These are phyloP conservation scores for Manis pentadactyla DNA, from an alignment of 2,797 vertebrate genomes.

Conservation along the genomic window DNA sequence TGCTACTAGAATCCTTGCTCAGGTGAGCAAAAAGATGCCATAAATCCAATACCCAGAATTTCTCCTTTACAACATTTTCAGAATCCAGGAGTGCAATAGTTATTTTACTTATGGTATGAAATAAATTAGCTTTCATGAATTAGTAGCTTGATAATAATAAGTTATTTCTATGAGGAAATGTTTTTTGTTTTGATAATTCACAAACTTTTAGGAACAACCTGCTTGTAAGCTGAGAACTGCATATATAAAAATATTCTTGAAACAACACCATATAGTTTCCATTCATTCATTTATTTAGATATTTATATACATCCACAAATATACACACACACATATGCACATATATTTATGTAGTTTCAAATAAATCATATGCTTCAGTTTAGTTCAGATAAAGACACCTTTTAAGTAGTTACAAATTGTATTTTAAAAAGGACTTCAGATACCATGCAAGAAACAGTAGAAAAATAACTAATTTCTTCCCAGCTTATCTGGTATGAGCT, in stretches of 20 bases:
- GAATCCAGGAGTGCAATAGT: not conserved
- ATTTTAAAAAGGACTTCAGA: slow-evolving; percentile 45
- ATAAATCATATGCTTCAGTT: slow-evolving; percentile 34
- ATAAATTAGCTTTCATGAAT: slow-evolving; percentile 27
- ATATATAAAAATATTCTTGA: slow-evolving; percentile 27
- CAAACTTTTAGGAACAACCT: not conserved
- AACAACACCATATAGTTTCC: slow-evolving; percentile 35
- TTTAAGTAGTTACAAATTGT: not conserved
- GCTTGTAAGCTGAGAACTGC: not conserved
- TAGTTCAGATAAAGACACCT: slow-evolving; percentile 37
- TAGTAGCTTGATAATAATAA: slow-evolving; percentile 16
- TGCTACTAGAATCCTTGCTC: not conserved
- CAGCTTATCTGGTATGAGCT: not conserved
- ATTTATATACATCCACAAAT: not conserved
- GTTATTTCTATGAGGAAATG: not conserved
- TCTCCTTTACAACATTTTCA: not conserved
- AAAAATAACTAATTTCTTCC: not conserved
- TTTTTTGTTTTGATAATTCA: slow-evolving; percentile 32
- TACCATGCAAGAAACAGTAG: not conserved
- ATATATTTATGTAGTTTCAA: slow-evolving; percentile 35
- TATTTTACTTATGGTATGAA: slow-evolving; percentile 8
- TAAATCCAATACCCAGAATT: slow-evolving; percentile 3
- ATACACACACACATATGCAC: not conserved
- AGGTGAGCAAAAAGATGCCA: not conserved
- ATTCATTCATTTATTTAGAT: slow-evolving; percentile 19